phyloP scores from a whole-genome alignment of 2,113 vertebrate species.

The Mesembrinibis cayennensis region DNA sequence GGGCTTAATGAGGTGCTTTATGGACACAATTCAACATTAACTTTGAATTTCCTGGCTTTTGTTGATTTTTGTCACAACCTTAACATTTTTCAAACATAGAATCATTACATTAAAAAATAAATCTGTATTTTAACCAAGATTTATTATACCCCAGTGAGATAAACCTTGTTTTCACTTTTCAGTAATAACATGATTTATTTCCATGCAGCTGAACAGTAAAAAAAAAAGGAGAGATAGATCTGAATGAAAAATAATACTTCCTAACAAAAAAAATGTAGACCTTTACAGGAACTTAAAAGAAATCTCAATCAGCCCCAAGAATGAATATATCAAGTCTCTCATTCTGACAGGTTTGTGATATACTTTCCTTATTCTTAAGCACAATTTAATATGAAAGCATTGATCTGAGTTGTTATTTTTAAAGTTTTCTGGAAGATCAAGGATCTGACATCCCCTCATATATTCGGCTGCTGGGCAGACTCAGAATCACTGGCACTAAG shows the following conservation, averaged over 20 bases:
- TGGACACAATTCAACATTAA: constrained; percentile 59
- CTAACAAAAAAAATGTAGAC: background rate
- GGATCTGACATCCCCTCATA: background rate
- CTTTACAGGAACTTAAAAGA: background rate
- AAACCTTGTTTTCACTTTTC: constrained; percentile 53
- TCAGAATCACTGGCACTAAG: background rate
- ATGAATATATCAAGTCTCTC: background rate
- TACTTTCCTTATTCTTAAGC: background rate
- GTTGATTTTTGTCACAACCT: constrained; percentile 61
- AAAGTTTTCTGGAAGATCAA: background rate
- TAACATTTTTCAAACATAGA: constrained; percentile 54
- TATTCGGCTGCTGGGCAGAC: background rate
- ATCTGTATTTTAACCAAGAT: constrained; percentile 50
- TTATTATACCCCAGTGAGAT: constrained; percentile 49
- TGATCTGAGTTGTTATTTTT: background rate
- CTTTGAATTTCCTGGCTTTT: constrained; percentile 60
- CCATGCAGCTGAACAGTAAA: background rate
- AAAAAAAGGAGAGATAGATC: background rate
- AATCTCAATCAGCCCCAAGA: background rate
- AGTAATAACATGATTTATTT: constrained; percentile 54
- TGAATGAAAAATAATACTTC: constrained; percentile 44
- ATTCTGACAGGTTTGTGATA: background rate
- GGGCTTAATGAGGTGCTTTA: constrained; percentile 61
- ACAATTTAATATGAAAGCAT: background rate
- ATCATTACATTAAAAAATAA: constrained; percentile 38